Evolutionary conservation across 2,113 vertebrate species (phyloP), one percentile per base, ranked within the genome.

Genomic region (Erythrolamprus reginae): DNA sequence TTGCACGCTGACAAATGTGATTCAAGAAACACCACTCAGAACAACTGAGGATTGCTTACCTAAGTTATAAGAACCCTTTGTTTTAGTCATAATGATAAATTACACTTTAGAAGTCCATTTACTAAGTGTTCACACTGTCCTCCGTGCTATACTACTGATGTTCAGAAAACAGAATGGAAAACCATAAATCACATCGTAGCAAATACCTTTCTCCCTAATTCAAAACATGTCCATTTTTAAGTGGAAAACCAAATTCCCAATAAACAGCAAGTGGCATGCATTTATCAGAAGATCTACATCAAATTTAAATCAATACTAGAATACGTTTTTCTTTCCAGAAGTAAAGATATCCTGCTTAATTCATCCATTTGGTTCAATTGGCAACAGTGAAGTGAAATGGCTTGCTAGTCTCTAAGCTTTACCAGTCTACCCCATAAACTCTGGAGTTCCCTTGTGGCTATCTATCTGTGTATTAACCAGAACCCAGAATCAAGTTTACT

Each of bases 171-270:
- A 91, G 91, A 94, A 94, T 88, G 91, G 94, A 94, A 95, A 95
- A 95, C 94, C 93, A 95, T 95, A 96, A 96, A 96, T 96, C 95
- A 96, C 95, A 94, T 86, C 90, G 86, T 38, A 89, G 92, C 92
- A 92, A 61, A 26, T 93, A 92, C n/a, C n/a, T 94, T 94, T 89
- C 93, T 70, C 85, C 93, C 92, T 89, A 92, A 26, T 93, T 94
- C 92, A 0, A 0, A 94, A 93, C 90, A 91, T 93, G 90, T 93
- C 90, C 17, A 33, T 42, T 86, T 95, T 86, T 91, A 55, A 47
- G 82, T 21, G 10, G 50, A 61, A 92, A 90, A 92, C 13, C 92
- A 90, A 85, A 95, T 94, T 88, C 82, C 88, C 61, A 0, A 1
- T 91, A 90, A 91, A 45, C 94, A 45, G 91, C 93, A 94, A 91